Base-by-base conservation (phyloP, 1,140 invertebrate species). In the Drosophila yakuba region DNA sequence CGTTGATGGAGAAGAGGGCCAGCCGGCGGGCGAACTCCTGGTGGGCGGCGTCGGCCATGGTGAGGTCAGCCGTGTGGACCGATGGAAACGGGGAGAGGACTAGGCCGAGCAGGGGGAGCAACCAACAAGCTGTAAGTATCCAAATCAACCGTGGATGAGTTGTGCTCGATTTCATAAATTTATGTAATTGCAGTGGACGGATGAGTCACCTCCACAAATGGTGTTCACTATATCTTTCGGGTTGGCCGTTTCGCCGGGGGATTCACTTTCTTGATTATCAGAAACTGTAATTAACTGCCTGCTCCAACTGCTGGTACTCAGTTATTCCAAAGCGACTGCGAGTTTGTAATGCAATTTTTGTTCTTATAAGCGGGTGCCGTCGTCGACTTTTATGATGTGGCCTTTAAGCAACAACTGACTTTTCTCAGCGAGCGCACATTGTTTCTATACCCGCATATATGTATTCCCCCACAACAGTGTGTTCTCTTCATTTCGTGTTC, bases 161-260 rank as follows among this genome's bases (percentile, higher is more conserved):
- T 45, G 47, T 28, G 60, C 17, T 68, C 80, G 62, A 64, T 78
- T 67, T 86, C 74, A 78, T 62, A 17, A 69, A 64, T 86, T 85
- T 85, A 85, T 86, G 62, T 88, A 86, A 88, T 75, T 82, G 48
- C 55, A 57, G 41, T 47, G 57, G 43, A 64, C 64, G 17, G 67
- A 41, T 86, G 83, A 86, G 83, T 86, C 83, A 86, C 83, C 83
- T 86, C 79, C 62, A 61, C 76, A 45, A 20, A 50, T 52, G 55
- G 50, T 60, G 32, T 74, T 56, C 15, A 69, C 17, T 48, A 25
- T 59, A 48, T 41, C 47, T 36, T 48, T 61, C 50, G 57, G 68
- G 52, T 61, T 52, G 74, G 83, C 79, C 84, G 83, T 79, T 59
- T 82, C 78, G 67, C n/a, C 43, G 35, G 59, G 59, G 56, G 15